A percentile compares a stretch with the other conserved stretches of the same genome.
Evolutionary conservation across 2,797 vertebrate species (phyloP).

Genomic region (Dendrocincla tyrannina): DNA sequence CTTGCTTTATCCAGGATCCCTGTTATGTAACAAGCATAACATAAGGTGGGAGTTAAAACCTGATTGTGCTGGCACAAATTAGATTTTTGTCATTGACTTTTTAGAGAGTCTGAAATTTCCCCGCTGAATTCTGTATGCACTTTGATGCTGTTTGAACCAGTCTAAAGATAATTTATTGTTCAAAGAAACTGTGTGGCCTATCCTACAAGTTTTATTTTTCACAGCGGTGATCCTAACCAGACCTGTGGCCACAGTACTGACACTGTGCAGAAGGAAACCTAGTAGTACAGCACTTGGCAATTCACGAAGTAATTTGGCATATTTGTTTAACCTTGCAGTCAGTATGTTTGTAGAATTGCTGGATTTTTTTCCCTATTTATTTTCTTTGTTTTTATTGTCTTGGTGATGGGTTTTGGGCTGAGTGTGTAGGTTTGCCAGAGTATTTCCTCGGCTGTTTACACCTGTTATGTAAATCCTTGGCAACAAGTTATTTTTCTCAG

Average conservation of each 20-base stretch:
- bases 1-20: neutral
- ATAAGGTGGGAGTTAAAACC: neutral
- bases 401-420: slow-evolving; percentile 1
- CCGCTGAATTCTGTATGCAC: neutral
- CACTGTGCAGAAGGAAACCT: slow-evolving; percentile 56
- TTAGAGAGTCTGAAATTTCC: neutral
- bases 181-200: slow-evolving; percentile 27
- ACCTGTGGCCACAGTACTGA: neutral
- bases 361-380: neutral
- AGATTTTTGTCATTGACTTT: neutral
- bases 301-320: neutral
- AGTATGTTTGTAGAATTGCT: slow-evolving; percentile 3
- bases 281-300: slow-evolving; percentile 32
- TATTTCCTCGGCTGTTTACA: slow-evolving; percentile 35
- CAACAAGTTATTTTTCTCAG: neutral
- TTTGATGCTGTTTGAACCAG: neutral
- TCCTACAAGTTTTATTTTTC: slow-evolving; percentile 53
- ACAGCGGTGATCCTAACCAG: slow-evolving; percentile 48
- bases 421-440: neutral
- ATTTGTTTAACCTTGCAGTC: slow-evolving; percentile 36
- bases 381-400: slow-evolving; percentile 48
- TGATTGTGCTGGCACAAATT: neutral
- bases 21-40: neutral
- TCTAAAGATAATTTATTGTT: neutral
- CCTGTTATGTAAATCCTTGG: slow-evolving; percentile 25